Evolutionary conservation across 2,113 vertebrate genomes (phyloP).

Genomic region (Raja brachyura): DNA sequence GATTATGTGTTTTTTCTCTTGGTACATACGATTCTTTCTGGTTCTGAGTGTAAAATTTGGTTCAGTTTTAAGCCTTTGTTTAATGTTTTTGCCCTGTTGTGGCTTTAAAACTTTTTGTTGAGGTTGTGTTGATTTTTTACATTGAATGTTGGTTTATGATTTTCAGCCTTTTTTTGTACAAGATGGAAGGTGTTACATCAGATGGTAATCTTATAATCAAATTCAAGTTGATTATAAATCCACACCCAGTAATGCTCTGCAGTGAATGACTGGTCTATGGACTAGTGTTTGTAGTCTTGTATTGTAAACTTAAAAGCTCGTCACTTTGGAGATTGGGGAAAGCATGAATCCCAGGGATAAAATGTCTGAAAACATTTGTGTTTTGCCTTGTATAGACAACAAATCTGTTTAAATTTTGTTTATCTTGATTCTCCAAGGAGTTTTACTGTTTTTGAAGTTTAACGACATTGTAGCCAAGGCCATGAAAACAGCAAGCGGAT

Average conservation of each 20-base stretch:
- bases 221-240: neutral
- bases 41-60: neutral
- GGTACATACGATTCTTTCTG: neutral
- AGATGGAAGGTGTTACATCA: neutral
- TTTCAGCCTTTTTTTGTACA: neutral
- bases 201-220: neutral
- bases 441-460: too few species aligned
- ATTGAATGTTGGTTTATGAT: neutral
- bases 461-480: too few species aligned
- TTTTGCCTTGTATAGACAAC: too few species aligned
- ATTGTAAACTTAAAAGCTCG: neutral
- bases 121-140: neutral
- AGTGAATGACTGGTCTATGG: neutral
- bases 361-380: too few species aligned
- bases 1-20: neutral
- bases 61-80: neutral
- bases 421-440: too few species aligned
- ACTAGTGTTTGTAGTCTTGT: neutral
- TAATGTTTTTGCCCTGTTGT: neutral
- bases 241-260: neutral
- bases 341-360: too few species aligned
- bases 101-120: neutral
- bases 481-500: too few species aligned
- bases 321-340: neutral
- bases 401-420: too few species aligned